Evolutionary conservation across 2,113 vertebrate genomes (phyloP), one percentile per base, ranked within the genome.

Genomic region (Haliaeetus leucogaster): DNA sequence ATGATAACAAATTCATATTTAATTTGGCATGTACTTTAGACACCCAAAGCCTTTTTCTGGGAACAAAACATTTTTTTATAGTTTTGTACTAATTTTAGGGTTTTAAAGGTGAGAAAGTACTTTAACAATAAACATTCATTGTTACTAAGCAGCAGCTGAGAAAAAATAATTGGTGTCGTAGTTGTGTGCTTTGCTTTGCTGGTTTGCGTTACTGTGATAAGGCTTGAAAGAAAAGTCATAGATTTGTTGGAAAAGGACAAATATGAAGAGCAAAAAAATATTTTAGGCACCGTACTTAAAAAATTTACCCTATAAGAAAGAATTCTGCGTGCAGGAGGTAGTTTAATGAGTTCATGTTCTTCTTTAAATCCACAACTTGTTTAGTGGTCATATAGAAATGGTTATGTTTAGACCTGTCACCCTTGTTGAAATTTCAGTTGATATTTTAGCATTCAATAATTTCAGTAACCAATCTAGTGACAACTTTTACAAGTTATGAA

Each of bases 101-200:
- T 73, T 95, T 94, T 66, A 88, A 80, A 85, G 29, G 58, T 88
- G 48, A 68, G 30, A 87, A 77, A 88, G 40, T 61, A 58, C 70
- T 93, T 81, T 65, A 90, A 95, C 95, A 94, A 93, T 79, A 87
- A 91, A 72, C 47, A 77, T 50, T 83, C 45, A 58, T 86, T 90
- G 63, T 90, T 89, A 86, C 50, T 55, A 79, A 1, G 6, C 29
- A 81, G 67, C 59, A 92, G 50, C 42, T 83, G 63, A 92, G 76
- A 73, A 87, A 92, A 93, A 86, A 86, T 86, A 77, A 85, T 86
- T 73, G 8, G 32, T 66, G 36, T 36, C 0, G 1, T 56, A 93
- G 42, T 55, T 79, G 11, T 45, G 34, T 73, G 43, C n/a, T 72
- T 82, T 58, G 23, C 42, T 47, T 26, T 87, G 7, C 27, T 88